Evolutionary conservation across 2,888 invertebrate species (phyloP), one percentile per base, ranked within the genome.

Genomic region (Harpalus rufipes): DNA sequence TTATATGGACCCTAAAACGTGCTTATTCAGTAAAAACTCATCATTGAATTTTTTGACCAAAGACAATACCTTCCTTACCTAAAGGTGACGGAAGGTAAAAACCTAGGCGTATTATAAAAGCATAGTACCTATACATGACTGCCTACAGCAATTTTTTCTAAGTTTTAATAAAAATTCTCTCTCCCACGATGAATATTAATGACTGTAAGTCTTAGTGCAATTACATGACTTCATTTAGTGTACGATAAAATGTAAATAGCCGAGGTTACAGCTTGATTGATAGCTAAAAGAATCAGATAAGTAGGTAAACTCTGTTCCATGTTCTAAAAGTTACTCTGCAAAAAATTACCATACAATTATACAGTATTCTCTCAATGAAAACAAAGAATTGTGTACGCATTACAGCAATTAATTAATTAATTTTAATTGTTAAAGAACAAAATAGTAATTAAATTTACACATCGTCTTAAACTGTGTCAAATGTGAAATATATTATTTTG

Each of bases 341-440:
- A 61, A 61, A 61, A 61, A 61, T 61, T 61, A 21, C 16, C 61
- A 61, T 61, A 61, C 61, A 61, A 61, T 61, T 61, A 61, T 21
- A 61, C 61, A 7, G 18, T 10, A 7, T 61, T 21, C 18, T 61
- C 61, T 61, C 61, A 61, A 61, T 61, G 21, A 61, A 16, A 18
- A 12, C 12, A 59, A n/a, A 61, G 21, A 21, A 18, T 61, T 61
- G 61, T 61, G 21, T 61, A 21, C 10, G 61, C 21, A 18, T 16
- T 61, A 18, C 21, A 8, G 58, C 16, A 61, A 61, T 61, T 61
- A 61, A 61, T 61, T 61, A 61, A 61, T 18, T 61, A 61, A 25
- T 61, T n/a, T 61, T 18, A 18, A 61, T 18, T 10, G 61, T 61
- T 18, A 8, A 7, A 21, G 21, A 18, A 61, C 61, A 61, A 61